Base-by-base conservation (phyloP, 2,797 vertebrate genomes). In the Chaetodon trifasciatus region DNA sequence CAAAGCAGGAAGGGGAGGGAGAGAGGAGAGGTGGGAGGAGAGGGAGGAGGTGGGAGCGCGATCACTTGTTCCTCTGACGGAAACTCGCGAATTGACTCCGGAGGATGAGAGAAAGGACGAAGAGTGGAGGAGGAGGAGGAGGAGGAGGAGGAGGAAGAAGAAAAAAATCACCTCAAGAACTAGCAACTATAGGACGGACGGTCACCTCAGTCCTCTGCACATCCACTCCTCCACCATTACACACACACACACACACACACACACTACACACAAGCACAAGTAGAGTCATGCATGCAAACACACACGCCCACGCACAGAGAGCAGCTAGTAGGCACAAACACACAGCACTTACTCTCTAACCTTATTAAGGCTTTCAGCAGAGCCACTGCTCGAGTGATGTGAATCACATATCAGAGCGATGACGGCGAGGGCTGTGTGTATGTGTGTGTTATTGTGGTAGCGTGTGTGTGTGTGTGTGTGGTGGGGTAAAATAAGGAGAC, bases 1-100 rank as follows among this genome's bases (percentile, higher is more conserved):
- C 62, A 80, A 78, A 79, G 85, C 85, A 90, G 86, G 89, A 92
- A 85, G 82, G 88, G 81, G 91, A 92, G 85, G 86, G 86, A 86
- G 78, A 81, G 82, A 84, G 46, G 77, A 86, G 86, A 89, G 86
- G 87, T 81, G 90, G 88, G 89, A 91, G 90, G 88, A 86, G 90
- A 87, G 86, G 89, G 86, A 84, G 82, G 90, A 91, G 89, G 88
- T 87, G 88, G 88, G 85, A 93, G 89, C 42, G 35, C 50, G 87
- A 91, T 94, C 94, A 94, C 92, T 95, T 94, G 93, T 93, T 94
- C 91, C 93, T 92, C 86, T 89, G 90, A 93, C 86, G 88, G 92
- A 93, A 95, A 94, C 90, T 93, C 89, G 80, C 81, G 75, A 90
- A 88, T 92, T 91, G 90, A 94, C 91, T 93, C 85, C 44, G 65